Base-by-base conservation (phyloP, 2,797 vertebrate genomes). In the Notamacropus eugenii region DNA sequence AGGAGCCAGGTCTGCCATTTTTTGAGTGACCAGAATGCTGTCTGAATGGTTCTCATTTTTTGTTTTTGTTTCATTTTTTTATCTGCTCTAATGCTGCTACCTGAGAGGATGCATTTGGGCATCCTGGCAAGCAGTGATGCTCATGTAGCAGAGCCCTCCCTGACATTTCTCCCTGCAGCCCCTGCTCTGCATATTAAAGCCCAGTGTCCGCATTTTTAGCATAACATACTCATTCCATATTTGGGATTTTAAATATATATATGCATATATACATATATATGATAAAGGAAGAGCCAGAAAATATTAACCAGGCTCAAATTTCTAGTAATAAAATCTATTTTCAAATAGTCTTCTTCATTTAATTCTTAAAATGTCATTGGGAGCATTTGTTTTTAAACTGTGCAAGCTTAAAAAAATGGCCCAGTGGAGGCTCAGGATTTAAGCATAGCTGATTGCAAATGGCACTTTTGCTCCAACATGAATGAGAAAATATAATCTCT, bases 351-450 rank as follows among this genome's bases (percentile, higher is more conserved):
- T 62, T 95, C 95, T 94, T 95, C 62, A 97, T 92, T 96, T 94
- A 74, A 90, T 95, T 96, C 95, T 92, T 95, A 87, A 50, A 91
- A 22, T 67, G 87, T 31, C 50, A 95, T 59, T 22, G 95, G 94
- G 57, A 91, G 5, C 9, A 91, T 91, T 97, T 91, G 95, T 97
- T 97, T 97, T 95, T 97, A 97, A 94, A 96, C 95, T 93, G 90
- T 28, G 56, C 11, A 55, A 50, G 92, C 67, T 96, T 40, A 87
- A 67, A 19, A 34, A n/a, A 74, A 94, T 40, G 22, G 95, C 50
- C 93, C 92, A 96, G 96, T 58, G 74, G 92, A 97, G 97, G 27
- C n/a, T 90, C 82, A 91, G 0, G 57, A 95, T 97, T n/a, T 57
- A 98, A 97, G 58, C 95, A 24, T 27, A 95, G 55, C 50, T 62